Evolutionary conservation across 2,888 invertebrate species (phyloP).

Genomic region (Tachina fera): DNA sequence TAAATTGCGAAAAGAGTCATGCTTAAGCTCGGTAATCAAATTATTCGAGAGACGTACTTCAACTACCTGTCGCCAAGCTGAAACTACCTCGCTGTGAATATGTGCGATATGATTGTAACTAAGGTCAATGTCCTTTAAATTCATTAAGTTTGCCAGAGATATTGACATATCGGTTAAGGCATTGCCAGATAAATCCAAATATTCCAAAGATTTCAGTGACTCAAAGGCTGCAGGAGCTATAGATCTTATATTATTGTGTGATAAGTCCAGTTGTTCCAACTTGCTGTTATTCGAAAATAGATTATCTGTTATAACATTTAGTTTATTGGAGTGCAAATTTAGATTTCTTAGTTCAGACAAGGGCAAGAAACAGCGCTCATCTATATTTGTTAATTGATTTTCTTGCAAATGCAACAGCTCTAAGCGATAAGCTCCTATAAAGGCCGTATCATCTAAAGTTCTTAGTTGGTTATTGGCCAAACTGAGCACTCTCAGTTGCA

Average conservation of each 20-base stretch:
- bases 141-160: conserved; percentile 87
- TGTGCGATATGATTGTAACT: conserved; percentile 90
- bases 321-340: conserved; percentile 89
- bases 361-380: conserved; percentile 87
- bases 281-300: conserved; percentile 87
- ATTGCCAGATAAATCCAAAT: conserved; percentile 91
- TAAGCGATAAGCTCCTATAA: conserved; percentile 87
- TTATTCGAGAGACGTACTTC: conserved; percentile 90
- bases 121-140: conserved; percentile 89
- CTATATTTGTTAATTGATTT: conserved; percentile 88
- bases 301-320: conserved; percentile 88
- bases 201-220: conserved; percentile 87
- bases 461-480: conserved; percentile 89
- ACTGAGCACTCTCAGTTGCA: conserved; percentile 87
- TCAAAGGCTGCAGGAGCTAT: conserved; percentile 87
- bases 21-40: conserved; percentile 87
- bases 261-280: conserved; percentile 88
- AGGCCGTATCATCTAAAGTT: conserved; percentile 87
- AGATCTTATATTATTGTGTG: conserved; percentile 89
- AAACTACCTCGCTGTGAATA: conserved; percentile 88
- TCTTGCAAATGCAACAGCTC: conserved; percentile 90
- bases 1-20: conserved; percentile 89
- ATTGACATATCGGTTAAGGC: conserved; percentile 88
- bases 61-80: conserved; percentile 87
- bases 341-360: conserved; percentile 87